Base-by-base conservation (phyloP, 2,797 vertebrate species). In the Geotrypetes seraphini region DNA sequence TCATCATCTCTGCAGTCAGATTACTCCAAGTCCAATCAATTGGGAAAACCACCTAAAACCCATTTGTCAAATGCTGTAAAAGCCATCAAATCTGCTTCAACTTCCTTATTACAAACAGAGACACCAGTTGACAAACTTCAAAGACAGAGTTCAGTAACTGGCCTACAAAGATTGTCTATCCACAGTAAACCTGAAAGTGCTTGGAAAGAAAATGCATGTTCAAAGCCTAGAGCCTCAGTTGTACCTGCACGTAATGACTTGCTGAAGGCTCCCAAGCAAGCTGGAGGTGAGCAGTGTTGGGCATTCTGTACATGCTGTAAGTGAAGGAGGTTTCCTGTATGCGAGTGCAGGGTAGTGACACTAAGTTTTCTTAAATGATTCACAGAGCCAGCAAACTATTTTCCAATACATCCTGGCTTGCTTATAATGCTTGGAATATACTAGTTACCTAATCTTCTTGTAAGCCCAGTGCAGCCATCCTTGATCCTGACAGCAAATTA, bases 151-250 rank as follows among this genome's bases (percentile, higher is more conserved):
- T 60, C 70, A 4, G 20, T 50, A 14, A 24, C 74, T 7, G 16
- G 19, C 22, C 25, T 71, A 26, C 18, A 69, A 8, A 23, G 46
- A 1, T 22, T 72, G 5, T 31, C 41, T 8, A 43, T 44, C 4
- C 24, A 25, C 27, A 33, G 19, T 9, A 65, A 52, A 27, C 31
- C 39, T 2, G 67, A 52, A 50, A 78, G 43, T 4, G n/a, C 38
- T 5, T 1, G 52, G 10, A 83, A 65, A 45, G 46, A 4, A n/a
- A 43, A 16, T 3, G 30, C 47, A 16, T 75, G 51, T 50, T 24
- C 57, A 22, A 85, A 73, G 65, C 58, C 72, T 1, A 79, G 52
- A 27, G 25, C 53, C 0, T 49, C 48, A 27, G 21, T 62, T 12
- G 5, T 38, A 1, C 68, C 73, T 0, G 57, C 70, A 2, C 69